Conservation (phyloP, 2,888 invertebrate genomes). For the Synergus itoensis region DNA sequence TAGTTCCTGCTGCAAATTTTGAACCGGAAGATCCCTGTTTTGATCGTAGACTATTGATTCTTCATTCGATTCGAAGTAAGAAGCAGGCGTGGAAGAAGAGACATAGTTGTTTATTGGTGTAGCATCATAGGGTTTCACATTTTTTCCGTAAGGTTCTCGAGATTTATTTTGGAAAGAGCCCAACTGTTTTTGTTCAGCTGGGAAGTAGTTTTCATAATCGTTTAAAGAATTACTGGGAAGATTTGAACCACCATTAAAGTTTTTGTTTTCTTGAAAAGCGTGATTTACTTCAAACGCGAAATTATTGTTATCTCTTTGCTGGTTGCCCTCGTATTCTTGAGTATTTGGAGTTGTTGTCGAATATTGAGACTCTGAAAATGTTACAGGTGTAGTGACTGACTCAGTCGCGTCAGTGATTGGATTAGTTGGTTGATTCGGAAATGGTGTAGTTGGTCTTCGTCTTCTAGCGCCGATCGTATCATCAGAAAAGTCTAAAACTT, state of each 20-base stretch:
- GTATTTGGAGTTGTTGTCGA: slow-evolving; percentile 55
- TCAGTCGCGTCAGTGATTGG: slow-evolving; percentile 57
- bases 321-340: slow-evolving; percentile 48
- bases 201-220: slow-evolving; percentile 72
- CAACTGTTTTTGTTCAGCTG: slow-evolving; percentile 67
- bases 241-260: slow-evolving; percentile 57
- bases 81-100: slow-evolving; percentile 72
- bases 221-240: slow-evolving; percentile 53
- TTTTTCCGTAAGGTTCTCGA: slow-evolving; percentile 78
- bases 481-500: slow-evolving; percentile 88
- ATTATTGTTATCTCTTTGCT: slow-evolving; percentile 57
- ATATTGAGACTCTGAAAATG: slow-evolving; percentile 49
- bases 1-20: slow-evolving; percentile 52
- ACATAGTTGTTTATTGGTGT: slow-evolving; percentile 73
- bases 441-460: slow-evolving; percentile 66
- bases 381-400: slow-evolving; percentile 55
- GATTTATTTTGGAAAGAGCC: slow-evolving; percentile 78
- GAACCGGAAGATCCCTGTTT: slow-evolving; percentile 35
- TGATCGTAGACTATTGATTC: slow-evolving; percentile 47
- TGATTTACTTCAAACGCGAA: slow-evolving; percentile 79
- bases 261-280: slow-evolving; percentile 68
- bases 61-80: slow-evolving; percentile 57
- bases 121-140: slow-evolving; percentile 78
- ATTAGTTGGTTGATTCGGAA: slow-evolving; percentile 62
- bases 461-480: slow-evolving; percentile 77